Evolutionary conservation across 2,888 invertebrate genomes (phyloP).

Genomic region (Drosophila sordidula): DNA sequence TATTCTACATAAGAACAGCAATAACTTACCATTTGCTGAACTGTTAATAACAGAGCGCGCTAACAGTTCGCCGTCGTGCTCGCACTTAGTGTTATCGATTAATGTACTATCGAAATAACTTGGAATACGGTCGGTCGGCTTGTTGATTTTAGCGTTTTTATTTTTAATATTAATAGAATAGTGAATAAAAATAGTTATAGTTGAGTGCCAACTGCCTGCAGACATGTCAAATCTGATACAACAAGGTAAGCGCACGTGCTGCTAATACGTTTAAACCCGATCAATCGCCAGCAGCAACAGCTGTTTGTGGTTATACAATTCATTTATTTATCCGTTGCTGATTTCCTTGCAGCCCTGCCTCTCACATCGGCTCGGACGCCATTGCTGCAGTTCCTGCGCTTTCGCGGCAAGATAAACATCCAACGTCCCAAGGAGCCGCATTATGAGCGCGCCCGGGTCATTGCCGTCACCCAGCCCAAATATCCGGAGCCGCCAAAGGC

Average conservation of each 20-base stretch:
- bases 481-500: constrained; percentile 86
- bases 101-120: constrained; percentile 18
- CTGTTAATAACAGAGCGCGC: background rate
- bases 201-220: background rate
- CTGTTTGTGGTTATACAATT: constrained; percentile 53
- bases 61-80: constrained; percentile 10
- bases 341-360: constrained; percentile 47
- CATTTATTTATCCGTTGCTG: constrained; percentile 7
- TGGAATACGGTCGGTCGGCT: background rate
- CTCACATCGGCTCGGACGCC: constrained; percentile 74
- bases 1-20: background rate
- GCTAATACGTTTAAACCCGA: background rate
- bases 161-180: constrained; percentile 9
- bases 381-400: constrained; percentile 88
- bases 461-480: constrained; percentile 89
- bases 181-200: constrained; percentile 2
- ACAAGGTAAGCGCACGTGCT: constrained; percentile 36
- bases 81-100: constrained; percentile 17
- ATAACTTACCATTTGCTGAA: background rate
- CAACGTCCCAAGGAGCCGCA: constrained; percentile 90
- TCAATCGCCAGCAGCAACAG: background rate
- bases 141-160: constrained; percentile 7
- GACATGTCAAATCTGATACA: constrained; percentile 53
- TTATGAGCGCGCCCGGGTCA: constrained; percentile 88
- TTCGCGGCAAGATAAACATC: constrained; percentile 91